Evolutionary conservation across 2,888 invertebrate species (phyloP).

Genomic region (Matsumyia berberina): DNA sequence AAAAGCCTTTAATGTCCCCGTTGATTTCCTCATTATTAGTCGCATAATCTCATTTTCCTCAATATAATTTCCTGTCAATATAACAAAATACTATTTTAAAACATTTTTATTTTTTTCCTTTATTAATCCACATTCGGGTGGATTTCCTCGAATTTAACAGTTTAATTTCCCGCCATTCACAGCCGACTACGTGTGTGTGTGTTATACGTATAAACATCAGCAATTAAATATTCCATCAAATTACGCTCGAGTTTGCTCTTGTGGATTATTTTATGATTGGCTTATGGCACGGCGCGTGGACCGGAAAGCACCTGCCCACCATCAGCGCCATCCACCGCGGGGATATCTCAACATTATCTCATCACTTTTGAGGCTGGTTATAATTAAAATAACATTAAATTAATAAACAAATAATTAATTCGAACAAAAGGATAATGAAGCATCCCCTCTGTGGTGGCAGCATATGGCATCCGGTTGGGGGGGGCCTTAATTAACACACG

Average conservation of each 20-base stretch:
- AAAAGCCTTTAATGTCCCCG: too few species aligned
- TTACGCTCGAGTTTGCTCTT: constrained; percentile 30
- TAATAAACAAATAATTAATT: constrained; percentile 72
- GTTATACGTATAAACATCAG: neutral
- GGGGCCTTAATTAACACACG: constrained; percentile 64
- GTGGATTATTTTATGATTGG: constrained; percentile 45
- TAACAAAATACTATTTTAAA: neutral
- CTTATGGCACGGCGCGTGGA: neutral
- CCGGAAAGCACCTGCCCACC: neutral
- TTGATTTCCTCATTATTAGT: too few species aligned
- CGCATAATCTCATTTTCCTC: too few species aligned
- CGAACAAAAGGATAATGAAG: constrained; percentile 60
- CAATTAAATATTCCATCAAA: constrained; percentile 53
- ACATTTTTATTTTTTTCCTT: constrained; percentile 33
- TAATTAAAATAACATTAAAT: constrained; percentile 72
- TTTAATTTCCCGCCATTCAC: neutral
- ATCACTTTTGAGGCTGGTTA: constrained; percentile 63
- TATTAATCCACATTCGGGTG: constrained; percentile 4
- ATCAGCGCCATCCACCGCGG: neutral
- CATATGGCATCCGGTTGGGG: constrained; percentile 14
- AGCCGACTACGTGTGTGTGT: neutral
- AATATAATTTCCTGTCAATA: too few species aligned
- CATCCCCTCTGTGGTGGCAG: neutral
- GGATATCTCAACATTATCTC: constrained; percentile 22
- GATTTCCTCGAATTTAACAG: neutral